Conservation (phyloP, 2,797 vertebrate species). For the Anabas testudineus region DNA sequence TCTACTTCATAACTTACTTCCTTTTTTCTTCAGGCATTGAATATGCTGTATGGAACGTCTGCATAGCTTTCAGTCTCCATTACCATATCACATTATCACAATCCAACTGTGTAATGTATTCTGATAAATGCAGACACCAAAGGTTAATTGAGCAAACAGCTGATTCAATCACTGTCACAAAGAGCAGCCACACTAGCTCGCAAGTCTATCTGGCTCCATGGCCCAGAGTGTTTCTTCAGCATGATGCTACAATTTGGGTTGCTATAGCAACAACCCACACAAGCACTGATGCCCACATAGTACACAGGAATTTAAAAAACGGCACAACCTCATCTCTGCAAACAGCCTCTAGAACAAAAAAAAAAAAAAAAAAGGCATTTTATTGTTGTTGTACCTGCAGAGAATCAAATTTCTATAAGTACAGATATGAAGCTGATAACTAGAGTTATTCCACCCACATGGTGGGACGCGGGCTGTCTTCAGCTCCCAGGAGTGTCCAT, state of each 20-base stretch:
- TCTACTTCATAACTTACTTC: constrained; percentile 5
- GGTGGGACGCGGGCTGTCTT: constrained; percentile 28
- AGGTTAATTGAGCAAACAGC: constrained; percentile 61
- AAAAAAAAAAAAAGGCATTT: constrained; percentile 51
- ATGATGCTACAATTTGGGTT: constrained; percentile 82
- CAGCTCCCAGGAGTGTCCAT: constrained; percentile 41
- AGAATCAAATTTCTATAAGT: constrained; percentile 69
- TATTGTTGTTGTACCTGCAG: constrained; percentile 59
- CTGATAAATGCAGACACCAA: constrained; percentile 35
- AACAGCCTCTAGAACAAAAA: constrained; percentile 42
- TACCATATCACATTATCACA: not conserved
- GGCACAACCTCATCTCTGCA: constrained; percentile 55
- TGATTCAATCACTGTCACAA: constrained; percentile 63
- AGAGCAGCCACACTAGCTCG: constrained; percentile 36
- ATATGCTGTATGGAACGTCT: not conserved
- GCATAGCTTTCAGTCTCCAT: constrained; percentile 4
- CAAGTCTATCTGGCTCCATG: constrained; percentile 55
- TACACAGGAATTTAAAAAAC: constrained; percentile 69
- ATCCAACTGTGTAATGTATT: constrained; percentile 4
- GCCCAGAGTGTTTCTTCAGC: constrained; percentile 76
- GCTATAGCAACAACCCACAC: constrained; percentile 83
- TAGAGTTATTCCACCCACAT: constrained; percentile 56
- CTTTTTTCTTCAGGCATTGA: not conserved
- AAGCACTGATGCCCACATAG: constrained; percentile 75
- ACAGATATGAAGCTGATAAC: constrained; percentile 64